Evolutionary conservation across 2,888 invertebrate species (phyloP), one percentile per base, ranked within the genome.

Genomic region (Cheilosia impressa): DNA sequence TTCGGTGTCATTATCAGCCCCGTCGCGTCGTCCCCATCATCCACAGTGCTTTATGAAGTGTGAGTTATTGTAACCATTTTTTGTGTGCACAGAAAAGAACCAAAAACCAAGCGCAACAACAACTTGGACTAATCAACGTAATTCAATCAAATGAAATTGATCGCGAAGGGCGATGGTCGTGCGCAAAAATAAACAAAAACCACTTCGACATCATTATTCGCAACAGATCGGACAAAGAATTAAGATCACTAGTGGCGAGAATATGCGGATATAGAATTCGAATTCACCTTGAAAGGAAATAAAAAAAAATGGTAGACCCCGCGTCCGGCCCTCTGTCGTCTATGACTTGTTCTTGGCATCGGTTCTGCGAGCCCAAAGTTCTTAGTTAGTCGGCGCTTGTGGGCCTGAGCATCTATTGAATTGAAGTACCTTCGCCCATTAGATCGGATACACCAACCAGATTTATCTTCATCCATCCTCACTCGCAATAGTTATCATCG

Each of bases 81-180:
- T 65, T 63, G 19, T 50, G 27, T 24, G 24, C 24, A 41, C 24
- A 38, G 53, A 4, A 13, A 47, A 73, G 15, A 58, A 68, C 15
- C 34, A 47, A 31, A 43, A 63, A 6, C 2, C 45, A 45, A 58
- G 31, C 34, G 10, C 41, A 52, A 41, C 43, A 60, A 47, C 53
- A 77, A 60, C 77, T 68, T 50, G 77, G 71, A 69, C 79, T 79
- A 75, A 66, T 79, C 63, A 85, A 85, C 55, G 81, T 81, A 85
- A 76, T 77, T 85, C 72, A 85, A 81, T 81, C 72, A 85, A 85
- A 85, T 77, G 71, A 77, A 81, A 81, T 85, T 80, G 68, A 81
- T 77, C 45, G 72, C 55, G 76, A 85, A 85, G 76, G 76, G 76
- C 76, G 57, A 58, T 50, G 75, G 22, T 72, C 58, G 65, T 58